Base-by-base conservation (phyloP, 2,113 vertebrate genomes). In the Labeo rohita region DNA sequence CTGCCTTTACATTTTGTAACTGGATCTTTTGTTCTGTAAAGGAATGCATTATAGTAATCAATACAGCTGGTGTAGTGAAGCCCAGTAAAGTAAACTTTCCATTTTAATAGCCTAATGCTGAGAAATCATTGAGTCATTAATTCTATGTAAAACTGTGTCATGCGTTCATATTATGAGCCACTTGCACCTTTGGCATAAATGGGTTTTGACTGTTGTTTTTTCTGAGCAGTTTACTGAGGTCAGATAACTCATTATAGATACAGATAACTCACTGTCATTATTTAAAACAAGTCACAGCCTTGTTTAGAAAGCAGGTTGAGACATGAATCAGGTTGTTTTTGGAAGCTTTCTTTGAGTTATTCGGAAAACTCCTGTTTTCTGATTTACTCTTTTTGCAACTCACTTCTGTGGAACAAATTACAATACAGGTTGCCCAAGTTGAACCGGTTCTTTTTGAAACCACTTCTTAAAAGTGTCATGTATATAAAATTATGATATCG, bases 31-130 rank as follows among this genome's bases (percentile, higher is more conserved):
- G 34, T 54, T 73, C 12, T 76, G 61, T 52, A 1, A 39, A 47
- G 15, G 74, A 88, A 59, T 23, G 45, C 54, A 83, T 39, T 73
- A 78, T 21, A 86, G 23, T 70, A 76, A 89, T 88, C 87, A 74
- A 84, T 84, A 85, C 56, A 56, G 61, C n/a, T 23, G 2, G 16
- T 81, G 61, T 34, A 56, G 8, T 74, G 79, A 63, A 45, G 50
- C 50, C 15, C 12, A 39, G 47, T 70, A 39, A 82, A 70, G 68
- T 18, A 65, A 78, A n/a, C 49, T 61, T 83, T 88, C 61, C 50
- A 16, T 79, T 70, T 66, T 80, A 88, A 80, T 75, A 73, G 54
- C 47, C 50, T n/a, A 75, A 61, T 49, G 54, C 23, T 50, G 39
- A 8, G 47, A 63, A 81, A 45, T 56, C 65, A 50, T 86, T 75